Evolutionary conservation across 2,797 vertebrate genomes (phyloP), one percentile per base, ranked within the genome.

Genomic region (Megaceryle alcyon): DNA sequence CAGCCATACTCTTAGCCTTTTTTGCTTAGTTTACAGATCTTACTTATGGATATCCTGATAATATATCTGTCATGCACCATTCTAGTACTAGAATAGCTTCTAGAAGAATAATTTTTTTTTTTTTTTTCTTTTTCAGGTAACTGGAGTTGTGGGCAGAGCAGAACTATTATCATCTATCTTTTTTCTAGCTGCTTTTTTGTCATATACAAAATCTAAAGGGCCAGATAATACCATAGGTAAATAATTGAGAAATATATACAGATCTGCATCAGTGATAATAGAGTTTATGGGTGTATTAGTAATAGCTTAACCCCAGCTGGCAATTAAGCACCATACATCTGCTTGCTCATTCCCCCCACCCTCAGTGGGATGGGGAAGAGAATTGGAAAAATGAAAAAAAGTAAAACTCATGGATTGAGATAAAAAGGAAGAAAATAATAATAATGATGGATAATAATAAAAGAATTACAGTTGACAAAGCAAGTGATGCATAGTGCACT

Each of bases 81-180:
- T 70, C 14, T 77, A 63, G 11, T 64, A 28, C 14, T 71, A 22
- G 39, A 92, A 31, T 35, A 63, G 41, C 48, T 8, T 28, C 18
- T 59, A 28, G 29, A 76, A 41, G 13, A 89, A 82, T 90, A 64
- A 57, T 59, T n/a, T 48, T 29, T 8, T 0, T 9, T 48, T 54
- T 79, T 64, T 6, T 70, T 75, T 22, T 71, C 71, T 23, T 75
- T 88, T 96, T 69, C 96, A 99, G 99, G 99, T 99, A 85, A 99
- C 99, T 57, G 99, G 99, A 83, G 99, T 99, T 53, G 99, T 99
- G 54, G 99, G 99, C 90, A 98, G 99, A 98, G 99, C 99, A 88
- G 99, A 99, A 94, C 99, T 99, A 78, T 98, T 99, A 31, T 99
- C 99, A 33, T 99, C 99, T n/a, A 99, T 99, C 89, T 99, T 99